These are phyloP conservation scores for Cheilosia scutellata DNA, from an alignment of 2,888 invertebrate species.

Conservation along the genomic window DNA sequence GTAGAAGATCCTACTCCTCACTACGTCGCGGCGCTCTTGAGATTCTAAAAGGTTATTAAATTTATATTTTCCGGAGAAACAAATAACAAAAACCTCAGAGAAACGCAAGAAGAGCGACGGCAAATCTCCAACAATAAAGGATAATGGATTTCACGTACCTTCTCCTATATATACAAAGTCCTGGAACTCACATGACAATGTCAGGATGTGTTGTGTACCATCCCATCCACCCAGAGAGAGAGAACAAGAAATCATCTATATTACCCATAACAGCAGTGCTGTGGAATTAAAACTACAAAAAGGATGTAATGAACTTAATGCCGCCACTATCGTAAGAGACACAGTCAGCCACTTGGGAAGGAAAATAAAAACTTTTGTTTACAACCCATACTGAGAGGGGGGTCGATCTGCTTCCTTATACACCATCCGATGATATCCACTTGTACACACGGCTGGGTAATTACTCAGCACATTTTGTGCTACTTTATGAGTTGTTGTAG, in stretches of 20 bases:
- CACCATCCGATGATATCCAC: conserved; percentile 65
- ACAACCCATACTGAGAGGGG: conserved; percentile 40
- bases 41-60: conserved; percentile 71
- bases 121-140: conserved; percentile 60
- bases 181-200: conserved; percentile 58
- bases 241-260: conserved; percentile 26
- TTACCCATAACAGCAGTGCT: conserved; percentile 28
- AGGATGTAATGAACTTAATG: conserved; percentile 73
- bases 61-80: conserved; percentile 73
- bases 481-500: conserved; percentile 61
- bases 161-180: conserved; percentile 20
- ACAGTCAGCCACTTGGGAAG: conserved; percentile 2
- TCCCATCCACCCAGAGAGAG: conserved; percentile 6
- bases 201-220: conserved; percentile 33
- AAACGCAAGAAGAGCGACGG: conserved; percentile 6
- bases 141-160: conserved; percentile 64
- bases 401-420: conserved; percentile 45
- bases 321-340: conserved; percentile 51
- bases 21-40: no score
- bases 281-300: conserved; percentile 72
- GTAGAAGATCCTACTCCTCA: conserved; percentile 29
- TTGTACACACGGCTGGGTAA: conserved; percentile 75
- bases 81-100: conserved; percentile 52
- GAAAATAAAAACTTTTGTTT: conserved; percentile 59
- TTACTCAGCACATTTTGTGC: conserved; percentile 74